Evolutionary conservation across 2,113 vertebrate genomes (phyloP).

Genomic region (Centrocercus urophasianus): DNA sequence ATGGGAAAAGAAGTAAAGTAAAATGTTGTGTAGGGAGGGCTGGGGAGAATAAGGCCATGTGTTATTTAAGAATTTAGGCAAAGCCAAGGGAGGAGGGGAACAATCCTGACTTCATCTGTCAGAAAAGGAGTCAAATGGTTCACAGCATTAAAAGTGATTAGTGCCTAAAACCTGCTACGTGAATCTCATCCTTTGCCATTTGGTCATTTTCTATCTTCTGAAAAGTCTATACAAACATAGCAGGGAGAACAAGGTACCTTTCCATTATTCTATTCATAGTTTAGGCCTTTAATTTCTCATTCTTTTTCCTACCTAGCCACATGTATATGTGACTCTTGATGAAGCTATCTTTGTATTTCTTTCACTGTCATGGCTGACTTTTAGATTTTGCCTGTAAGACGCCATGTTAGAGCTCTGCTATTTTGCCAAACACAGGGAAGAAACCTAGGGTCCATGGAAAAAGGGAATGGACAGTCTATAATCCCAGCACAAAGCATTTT

Average conservation of each 20-base stretch:
- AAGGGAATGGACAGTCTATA: background rate
- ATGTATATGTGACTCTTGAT: background rate
- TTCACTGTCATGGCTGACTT: background rate
- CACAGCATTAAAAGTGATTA: background rate
- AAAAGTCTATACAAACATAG: background rate
- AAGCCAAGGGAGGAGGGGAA: background rate
- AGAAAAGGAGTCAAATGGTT: background rate
- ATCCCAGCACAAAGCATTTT: background rate
- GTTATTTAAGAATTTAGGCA: background rate
- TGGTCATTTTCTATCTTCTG: background rate
- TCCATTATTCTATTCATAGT: background rate
- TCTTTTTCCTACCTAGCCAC: background rate
- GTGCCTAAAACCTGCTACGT: background rate
- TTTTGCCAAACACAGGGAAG: background rate
- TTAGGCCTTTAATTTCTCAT: background rate
- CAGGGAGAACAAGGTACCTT: background rate
- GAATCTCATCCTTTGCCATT: background rate
- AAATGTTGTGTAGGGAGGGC: background rate
- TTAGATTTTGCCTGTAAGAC: background rate
- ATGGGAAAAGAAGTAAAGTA: background rate
- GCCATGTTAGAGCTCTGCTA: background rate
- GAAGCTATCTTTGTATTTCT: background rate
- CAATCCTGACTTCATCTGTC: background rate
- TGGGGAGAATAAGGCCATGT: background rate
- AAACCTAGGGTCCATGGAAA: background rate